Conservation (phyloP, 2,888 invertebrate genomes). For the Selenia dentaria region DNA sequence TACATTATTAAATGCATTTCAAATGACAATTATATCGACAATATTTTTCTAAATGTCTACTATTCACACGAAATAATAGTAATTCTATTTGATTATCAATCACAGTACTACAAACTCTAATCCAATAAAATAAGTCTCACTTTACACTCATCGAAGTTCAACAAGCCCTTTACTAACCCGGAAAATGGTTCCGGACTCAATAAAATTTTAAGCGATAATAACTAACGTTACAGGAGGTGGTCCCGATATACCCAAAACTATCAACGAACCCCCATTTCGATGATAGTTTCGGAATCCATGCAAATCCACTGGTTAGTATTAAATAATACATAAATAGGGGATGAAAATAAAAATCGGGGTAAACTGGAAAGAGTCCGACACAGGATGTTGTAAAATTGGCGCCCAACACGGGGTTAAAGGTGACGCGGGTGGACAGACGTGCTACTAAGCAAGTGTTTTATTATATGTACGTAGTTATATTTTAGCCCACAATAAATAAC, state of each 20-base stretch:
- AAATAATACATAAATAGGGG: slow-evolving; percentile 77
- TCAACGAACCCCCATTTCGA: slow-evolving; percentile 22
- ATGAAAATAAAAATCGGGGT: slow-evolving; percentile 72
- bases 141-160: slow-evolving; percentile 10
- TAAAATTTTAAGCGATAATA: slow-evolving; percentile 57
- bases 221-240: slow-evolving; percentile 50
- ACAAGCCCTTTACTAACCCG: slow-evolving; percentile 15
- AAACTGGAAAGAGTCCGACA: slow-evolving; percentile 62
- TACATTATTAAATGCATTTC: too few species aligned
- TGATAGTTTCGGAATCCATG: slow-evolving; percentile 54
- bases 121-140: slow-evolving; percentile 20
- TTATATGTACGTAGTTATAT: too few species aligned
- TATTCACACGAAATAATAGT: too few species aligned
- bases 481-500: too few species aligned
- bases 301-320: slow-evolving; percentile 69
- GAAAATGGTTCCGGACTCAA: slow-evolving; percentile 47
- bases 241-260: slow-evolving; percentile 42
- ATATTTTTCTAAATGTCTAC: too few species aligned
- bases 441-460: background rate
- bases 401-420: slow-evolving; percentile 13
- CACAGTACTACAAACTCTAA: background rate
- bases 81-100: too few species aligned
- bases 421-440: slow-evolving; percentile 12
- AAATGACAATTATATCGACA: too few species aligned
- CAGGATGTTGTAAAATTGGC: slow-evolving; percentile 33